Conservation (phyloP, 2,888 invertebrate genomes). For the Congeria kusceri region DNA sequence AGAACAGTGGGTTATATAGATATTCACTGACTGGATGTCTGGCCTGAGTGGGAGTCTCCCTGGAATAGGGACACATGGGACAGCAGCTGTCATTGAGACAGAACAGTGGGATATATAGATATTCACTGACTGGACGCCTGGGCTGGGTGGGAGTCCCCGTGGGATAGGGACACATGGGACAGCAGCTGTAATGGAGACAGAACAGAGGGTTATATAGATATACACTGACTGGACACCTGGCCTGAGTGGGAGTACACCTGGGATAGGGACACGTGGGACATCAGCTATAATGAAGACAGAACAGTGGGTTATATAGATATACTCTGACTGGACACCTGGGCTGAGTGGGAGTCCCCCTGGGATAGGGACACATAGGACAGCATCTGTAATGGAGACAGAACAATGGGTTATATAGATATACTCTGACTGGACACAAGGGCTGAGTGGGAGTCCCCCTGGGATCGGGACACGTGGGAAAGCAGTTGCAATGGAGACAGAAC, state of each 20-base stretch:
- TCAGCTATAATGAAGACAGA: too few relatives aligned
- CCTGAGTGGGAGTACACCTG: too few relatives aligned
- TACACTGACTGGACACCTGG: too few relatives aligned
- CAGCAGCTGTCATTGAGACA: conserved; percentile 59
- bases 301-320: too few relatives aligned
- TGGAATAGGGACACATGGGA: neutral
- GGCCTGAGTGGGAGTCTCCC: too few relatives aligned
- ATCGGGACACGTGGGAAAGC: too few relatives aligned
- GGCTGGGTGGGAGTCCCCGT: conserved; percentile 71
- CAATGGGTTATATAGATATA: neutral
- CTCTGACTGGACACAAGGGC: too few relatives aligned
- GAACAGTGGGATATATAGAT: conserved; percentile 64
- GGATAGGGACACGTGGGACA: conserved; percentile 72
- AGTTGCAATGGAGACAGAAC: too few relatives aligned
- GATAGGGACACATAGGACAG: conserved; percentile 70
- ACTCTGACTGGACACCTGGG: conserved; percentile 61
- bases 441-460: too few relatives aligned
- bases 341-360: conserved; percentile 48
- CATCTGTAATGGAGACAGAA: conserved; percentile 59
- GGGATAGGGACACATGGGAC: conserved; percentile 2
- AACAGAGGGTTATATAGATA: too few relatives aligned
- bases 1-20: conserved; percentile 49
- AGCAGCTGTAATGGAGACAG: conserved; percentile 52
- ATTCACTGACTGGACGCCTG: conserved; percentile 56
- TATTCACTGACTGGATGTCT: too few relatives aligned